Conservation (phyloP, 1,140 invertebrate genomes). For the Leptoteleia sp. region DNA sequence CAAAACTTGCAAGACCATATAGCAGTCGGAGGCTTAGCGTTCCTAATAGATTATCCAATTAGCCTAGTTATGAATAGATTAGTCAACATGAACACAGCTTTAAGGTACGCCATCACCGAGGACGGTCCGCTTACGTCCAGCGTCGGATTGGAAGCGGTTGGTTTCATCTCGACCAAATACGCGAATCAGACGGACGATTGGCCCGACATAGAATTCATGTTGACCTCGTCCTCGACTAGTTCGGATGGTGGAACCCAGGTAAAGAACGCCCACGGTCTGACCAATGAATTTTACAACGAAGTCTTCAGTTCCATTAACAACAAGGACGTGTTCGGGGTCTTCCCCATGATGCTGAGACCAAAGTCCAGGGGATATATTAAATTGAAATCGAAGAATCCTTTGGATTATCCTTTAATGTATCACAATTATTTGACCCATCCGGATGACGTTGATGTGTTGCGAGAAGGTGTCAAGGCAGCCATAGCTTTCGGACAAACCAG, state of each 20-base stretch:
- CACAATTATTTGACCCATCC: conserved; percentile 94
- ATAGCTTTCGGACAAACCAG: conserved; percentile 89
- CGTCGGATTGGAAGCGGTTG: conserved; percentile 91
- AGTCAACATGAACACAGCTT: conserved; percentile 88
- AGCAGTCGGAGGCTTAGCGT: conserved; percentile 89
- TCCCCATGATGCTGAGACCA: conserved; percentile 93
- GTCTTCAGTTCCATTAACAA: conserved; percentile 86
- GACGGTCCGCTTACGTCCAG: conserved; percentile 91
- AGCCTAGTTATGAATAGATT: conserved; percentile 88
- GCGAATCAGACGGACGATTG: conserved; percentile 91
- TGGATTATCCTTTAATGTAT: conserved; percentile 91
- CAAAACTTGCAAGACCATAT: conserved; percentile 93
- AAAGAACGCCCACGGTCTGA: conserved; percentile 89
- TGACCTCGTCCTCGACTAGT: conserved; percentile 89
- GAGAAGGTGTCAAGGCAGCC: conserved; percentile 92
- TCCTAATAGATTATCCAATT: conserved; percentile 89
- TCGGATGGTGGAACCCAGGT: conserved; percentile 90
- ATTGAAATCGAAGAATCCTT: conserved; percentile 88
- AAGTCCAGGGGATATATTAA: conserved; percentile 91
- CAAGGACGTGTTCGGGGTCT: conserved; percentile 88
- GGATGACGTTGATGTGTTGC: conserved; percentile 88
- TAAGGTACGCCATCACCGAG: conserved; percentile 88
- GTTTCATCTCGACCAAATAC: conserved; percentile 93
- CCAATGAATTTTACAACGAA: conserved; percentile 89
- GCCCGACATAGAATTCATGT: conserved; percentile 95